These are phyloP conservation scores for Platypus cylindrus DNA, from an alignment of 2,888 invertebrate genomes.

Conservation along the genomic window DNA sequence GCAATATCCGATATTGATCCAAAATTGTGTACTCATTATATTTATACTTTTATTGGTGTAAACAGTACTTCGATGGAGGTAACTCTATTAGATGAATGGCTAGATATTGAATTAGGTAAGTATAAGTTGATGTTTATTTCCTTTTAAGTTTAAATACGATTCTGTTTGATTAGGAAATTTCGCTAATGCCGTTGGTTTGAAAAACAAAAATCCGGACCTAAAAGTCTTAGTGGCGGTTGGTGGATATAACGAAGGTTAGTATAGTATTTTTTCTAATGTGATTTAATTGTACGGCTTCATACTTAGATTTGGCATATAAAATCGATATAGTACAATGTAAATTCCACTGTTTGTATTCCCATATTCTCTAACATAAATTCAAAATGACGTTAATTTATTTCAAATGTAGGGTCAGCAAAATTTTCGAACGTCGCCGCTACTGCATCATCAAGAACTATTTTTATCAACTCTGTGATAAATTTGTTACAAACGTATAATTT, in stretches of 20 bases:
- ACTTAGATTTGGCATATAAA: too few relatives aligned
- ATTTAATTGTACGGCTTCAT: too few relatives aligned
- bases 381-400: too few relatives aligned
- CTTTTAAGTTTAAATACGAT: background rate
- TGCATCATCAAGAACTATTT: slow-evolving; percentile 5
- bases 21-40: slow-evolving; percentile 57
- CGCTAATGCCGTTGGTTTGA: slow-evolving; percentile 30
- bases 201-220: slow-evolving; percentile 37
- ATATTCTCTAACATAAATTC: too few relatives aligned
- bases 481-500: slow-evolving; percentile 10
- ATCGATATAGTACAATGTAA: too few relatives aligned
- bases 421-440: slow-evolving; percentile 10
- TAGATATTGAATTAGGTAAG: slow-evolving; percentile 14
- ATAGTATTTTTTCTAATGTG: too few relatives aligned
- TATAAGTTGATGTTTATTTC: background rate
- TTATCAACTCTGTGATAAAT: slow-evolving; percentile 4
- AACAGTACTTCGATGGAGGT: slow-evolving; percentile 37
- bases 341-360: too few relatives aligned
- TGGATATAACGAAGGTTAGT: slow-evolving; percentile 48
- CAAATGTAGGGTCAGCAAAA: slow-evolving; percentile 8
- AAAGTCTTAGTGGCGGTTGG: slow-evolving; percentile 55
- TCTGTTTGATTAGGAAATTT: slow-evolving; percentile 8
- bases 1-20: slow-evolving; percentile 53
- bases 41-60: slow-evolving; percentile 63
- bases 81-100: slow-evolving; percentile 39